Evolutionary conservation across 2,113 vertebrate species (phyloP).

Genomic region (Calidris pugnax): DNA sequence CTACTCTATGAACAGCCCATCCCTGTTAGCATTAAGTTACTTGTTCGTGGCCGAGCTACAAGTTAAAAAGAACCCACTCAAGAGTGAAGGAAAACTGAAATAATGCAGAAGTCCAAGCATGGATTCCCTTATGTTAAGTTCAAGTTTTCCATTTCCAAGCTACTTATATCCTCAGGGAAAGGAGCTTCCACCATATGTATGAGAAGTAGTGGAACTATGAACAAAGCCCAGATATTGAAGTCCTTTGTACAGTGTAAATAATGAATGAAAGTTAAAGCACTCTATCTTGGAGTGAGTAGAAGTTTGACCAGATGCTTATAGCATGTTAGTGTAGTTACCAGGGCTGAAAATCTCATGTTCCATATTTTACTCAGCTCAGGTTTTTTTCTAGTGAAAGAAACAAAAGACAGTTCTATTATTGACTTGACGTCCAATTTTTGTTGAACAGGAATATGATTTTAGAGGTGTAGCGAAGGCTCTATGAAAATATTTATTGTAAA

Average conservation of each 20-base stretch:
- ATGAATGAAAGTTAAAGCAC: not conserved
- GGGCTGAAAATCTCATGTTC: conserved; percentile 10
- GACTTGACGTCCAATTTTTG: not conserved
- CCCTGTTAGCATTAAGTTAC: not conserved
- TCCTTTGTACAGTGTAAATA: conserved; percentile 15
- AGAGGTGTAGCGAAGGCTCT: not conserved
- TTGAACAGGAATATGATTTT: not conserved
- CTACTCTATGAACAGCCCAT: not conserved
- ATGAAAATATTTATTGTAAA: not conserved
- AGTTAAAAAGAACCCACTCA: not conserved
- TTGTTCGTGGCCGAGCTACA: not conserved
- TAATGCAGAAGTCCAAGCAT: not conserved
- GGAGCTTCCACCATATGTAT: not conserved
- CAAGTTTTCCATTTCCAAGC: not conserved
- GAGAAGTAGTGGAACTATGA: not conserved
- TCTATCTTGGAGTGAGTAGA: not conserved
- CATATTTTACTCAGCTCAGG: not conserved
- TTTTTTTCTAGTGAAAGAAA: conserved; percentile 26
- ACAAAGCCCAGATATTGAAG: not conserved
- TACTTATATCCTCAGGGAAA: not conserved
- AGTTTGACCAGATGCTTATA: not conserved
- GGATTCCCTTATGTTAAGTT: not conserved
- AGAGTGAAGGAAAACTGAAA: not conserved
- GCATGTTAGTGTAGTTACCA: not conserved
- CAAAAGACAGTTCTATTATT: not conserved